Evolutionary conservation across 2,888 invertebrate species (phyloP).

Genomic region (Lepidocyrtoides sp.): DNA sequence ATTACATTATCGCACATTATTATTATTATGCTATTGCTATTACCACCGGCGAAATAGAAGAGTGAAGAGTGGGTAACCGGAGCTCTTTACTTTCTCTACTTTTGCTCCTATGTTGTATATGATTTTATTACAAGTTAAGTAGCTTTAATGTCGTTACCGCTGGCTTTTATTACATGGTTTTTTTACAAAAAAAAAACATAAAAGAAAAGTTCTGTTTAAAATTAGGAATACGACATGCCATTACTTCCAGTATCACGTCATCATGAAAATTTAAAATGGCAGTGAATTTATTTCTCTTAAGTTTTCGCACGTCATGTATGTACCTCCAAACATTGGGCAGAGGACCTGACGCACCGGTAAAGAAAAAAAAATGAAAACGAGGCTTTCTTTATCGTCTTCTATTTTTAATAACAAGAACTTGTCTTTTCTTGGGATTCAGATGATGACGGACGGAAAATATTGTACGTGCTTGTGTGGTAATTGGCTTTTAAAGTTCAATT

Average conservation of each 20-base stretch:
- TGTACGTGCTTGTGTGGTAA: constrained; percentile 18
- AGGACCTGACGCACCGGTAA: background rate
- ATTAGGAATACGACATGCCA: background rate
- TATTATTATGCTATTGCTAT: constrained; percentile 49
- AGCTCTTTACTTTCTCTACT: constrained; percentile 8
- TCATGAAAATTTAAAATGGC: constrained; percentile 61
- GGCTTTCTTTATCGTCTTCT: background rate
- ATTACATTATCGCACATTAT: constrained; percentile 41
- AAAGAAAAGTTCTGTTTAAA: background rate
- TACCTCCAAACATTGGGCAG: background rate
- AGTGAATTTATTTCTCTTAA: background rate
- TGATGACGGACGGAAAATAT: constrained; percentile 43
- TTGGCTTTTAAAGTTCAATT: constrained; percentile 61
- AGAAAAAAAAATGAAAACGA: background rate
- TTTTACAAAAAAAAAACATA: background rate
- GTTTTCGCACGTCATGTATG: background rate
- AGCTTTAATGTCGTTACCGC: constrained; percentile 59
- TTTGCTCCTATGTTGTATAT: constrained; percentile 8
- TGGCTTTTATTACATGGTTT: constrained; percentile 13
- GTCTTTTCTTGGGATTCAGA: constrained; percentile 14
- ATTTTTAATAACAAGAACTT: background rate
- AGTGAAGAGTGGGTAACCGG: background rate
- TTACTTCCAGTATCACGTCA: constrained; percentile 23
- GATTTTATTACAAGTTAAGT: constrained; percentile 53
- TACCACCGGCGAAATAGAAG: background rate